Conservation (phyloP, 2,888 invertebrate species). For the Pollenia griseotomentosa region DNA sequence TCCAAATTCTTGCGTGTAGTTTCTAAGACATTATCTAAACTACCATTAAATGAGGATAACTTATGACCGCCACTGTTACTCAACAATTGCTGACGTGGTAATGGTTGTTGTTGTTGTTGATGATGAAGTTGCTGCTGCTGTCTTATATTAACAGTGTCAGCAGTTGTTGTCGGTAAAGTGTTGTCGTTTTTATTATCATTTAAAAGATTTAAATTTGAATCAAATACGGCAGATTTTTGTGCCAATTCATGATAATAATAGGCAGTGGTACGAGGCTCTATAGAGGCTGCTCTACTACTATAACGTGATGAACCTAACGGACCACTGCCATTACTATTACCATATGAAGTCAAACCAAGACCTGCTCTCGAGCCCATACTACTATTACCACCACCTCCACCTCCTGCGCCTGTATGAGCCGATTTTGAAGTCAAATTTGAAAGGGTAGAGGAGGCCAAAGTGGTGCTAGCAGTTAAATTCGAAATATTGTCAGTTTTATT, state of each 20-base stretch:
- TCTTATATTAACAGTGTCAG: slow-evolving; percentile 42
- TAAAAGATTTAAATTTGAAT: slow-evolving; percentile 83
- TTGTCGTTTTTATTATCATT: slow-evolving; percentile 74
- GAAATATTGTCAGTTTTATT: slow-evolving; percentile 76
- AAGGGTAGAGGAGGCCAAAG: slow-evolving; percentile 74
- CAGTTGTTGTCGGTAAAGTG: slow-evolving; percentile 42
- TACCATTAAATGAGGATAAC: slow-evolving; percentile 69
- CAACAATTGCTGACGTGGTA: slow-evolving; percentile 49
- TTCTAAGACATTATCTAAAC: slow-evolving; percentile 70
- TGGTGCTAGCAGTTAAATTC: slow-evolving; percentile 77
- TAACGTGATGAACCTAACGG: slow-evolving; percentile 66
- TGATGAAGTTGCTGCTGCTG: slow-evolving; percentile 21
- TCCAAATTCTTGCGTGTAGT: slow-evolving; percentile 70
- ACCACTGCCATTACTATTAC: slow-evolving; percentile 70
- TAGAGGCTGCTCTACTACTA: slow-evolving; percentile 71
- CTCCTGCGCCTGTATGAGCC: slow-evolving; percentile 12
- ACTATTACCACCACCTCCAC: slow-evolving; percentile 37
- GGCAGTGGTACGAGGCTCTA: slow-evolving; percentile 82
- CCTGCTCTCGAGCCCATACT: slow-evolving; percentile 41
- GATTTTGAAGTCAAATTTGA: slow-evolving; percentile 73
- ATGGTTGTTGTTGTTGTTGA: slow-evolving; percentile 24
- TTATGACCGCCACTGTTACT: slow-evolving; percentile 59
- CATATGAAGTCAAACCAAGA: slow-evolving; percentile 66
- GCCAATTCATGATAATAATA: slow-evolving; percentile 83
- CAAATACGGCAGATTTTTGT: slow-evolving; percentile 81